Conservation (phyloP, 2,797 vertebrate genomes). For the Florisuga fusca region DNA sequence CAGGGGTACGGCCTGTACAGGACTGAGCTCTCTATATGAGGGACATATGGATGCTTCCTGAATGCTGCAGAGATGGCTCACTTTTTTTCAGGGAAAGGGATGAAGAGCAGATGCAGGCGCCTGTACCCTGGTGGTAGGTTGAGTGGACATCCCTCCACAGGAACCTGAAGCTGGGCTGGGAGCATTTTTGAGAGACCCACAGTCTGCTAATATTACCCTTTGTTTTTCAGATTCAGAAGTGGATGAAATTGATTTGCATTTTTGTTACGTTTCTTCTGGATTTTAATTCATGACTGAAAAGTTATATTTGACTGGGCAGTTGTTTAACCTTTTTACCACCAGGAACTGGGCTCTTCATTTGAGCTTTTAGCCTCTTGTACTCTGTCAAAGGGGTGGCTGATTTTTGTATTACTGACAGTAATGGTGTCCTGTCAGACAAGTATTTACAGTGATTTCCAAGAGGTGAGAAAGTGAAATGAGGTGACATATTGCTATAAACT, state of each 20-base stretch:
- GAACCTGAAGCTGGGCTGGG: neutral
- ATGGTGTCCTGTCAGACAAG: neutral
- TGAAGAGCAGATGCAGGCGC: neutral
- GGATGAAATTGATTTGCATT: neutral
- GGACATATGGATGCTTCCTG: accelerated
- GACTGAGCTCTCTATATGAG: accelerated
- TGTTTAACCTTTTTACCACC: neutral
- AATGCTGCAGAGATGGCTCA: accelerated
- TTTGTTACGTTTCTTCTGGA: neutral
- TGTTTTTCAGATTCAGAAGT: neutral
- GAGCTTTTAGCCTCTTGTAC: neutral
- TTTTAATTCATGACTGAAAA: neutral
- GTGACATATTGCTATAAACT: neutral
- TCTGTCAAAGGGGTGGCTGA: neutral
- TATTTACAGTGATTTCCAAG: neutral
- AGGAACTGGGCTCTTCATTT: neutral
- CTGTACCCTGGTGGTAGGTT: neutral
- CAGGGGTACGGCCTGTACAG: neutral
- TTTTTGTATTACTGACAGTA: neutral
- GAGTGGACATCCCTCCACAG: neutral
- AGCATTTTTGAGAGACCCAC: neutral
- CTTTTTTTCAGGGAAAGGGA: neutral
- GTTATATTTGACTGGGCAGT: neutral
- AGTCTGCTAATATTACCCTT: accelerated
- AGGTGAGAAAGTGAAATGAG: constrained; percentile 15